These are phyloP conservation scores for Protobothrops mucrosquamatus DNA, from an alignment of 2,113 vertebrate genomes.

Conservation along the genomic window DNA sequence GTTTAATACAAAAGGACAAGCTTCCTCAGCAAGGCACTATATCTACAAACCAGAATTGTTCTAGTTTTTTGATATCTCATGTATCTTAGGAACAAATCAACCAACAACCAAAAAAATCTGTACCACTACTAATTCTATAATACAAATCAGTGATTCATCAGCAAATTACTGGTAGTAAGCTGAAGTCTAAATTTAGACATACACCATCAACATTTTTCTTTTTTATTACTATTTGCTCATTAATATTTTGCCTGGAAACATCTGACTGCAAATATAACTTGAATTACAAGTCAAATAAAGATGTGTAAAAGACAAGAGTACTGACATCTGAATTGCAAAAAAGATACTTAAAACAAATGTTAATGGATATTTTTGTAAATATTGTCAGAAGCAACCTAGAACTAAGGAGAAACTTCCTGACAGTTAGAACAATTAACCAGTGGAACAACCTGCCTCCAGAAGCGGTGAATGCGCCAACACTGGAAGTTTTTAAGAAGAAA, in stretches of 20 bases:
- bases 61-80: background rate
- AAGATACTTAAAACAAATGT: slow-evolving; percentile 4
- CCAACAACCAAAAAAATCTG: background rate
- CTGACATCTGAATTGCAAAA: background rate
- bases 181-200: background rate
- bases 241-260: slow-evolving; percentile 22
- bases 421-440: too few relatives aligned
- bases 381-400: too few relatives aligned
- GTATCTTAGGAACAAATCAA: background rate
- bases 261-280: background rate
- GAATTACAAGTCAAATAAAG: background rate
- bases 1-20: background rate
- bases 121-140: background rate
- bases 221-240: slow-evolving; percentile 5
- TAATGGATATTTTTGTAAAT: background rate
- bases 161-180: background rate
- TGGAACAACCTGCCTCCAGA: too few relatives aligned
- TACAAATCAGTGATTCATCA: background rate
- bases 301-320: background rate
- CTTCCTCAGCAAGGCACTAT: background rate
- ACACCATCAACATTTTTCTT: slow-evolving; percentile 10
- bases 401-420: too few relatives aligned
- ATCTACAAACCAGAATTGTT: background rate
- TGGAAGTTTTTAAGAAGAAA: too few relatives aligned
- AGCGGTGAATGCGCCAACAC: too few relatives aligned